Evolutionary conservation across 1,140 invertebrate genomes (phyloP), one percentile per base, ranked within the genome.

Genomic region (Zaprionus davidi): DNA sequence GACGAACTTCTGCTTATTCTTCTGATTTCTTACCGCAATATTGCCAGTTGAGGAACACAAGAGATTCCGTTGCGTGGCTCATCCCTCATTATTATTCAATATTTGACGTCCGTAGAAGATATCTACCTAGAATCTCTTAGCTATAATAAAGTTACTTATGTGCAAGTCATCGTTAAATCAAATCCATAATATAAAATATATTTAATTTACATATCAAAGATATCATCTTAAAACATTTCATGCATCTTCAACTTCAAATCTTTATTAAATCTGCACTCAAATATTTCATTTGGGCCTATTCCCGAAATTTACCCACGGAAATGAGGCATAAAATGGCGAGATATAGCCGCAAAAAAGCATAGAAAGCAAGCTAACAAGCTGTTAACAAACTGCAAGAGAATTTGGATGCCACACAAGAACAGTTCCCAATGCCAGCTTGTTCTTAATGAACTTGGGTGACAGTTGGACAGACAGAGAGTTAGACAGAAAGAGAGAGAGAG

Each of bases 401-500:
- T 58, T 67, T 66, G 65, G 36, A 71, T 41, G 65, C 68, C 72
- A 34, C 31, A 34, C 9, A 34, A 34, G 49, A 79, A 70, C 66
- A 58, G 70, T 44, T 67, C 65, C 5, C 58, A 20, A 17, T 58
- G 28, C 51, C 41, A 41, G 28, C 41, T 55, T 41, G 65, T 57
- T 15, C 79, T 74, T 86, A 87, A 87, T 87, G 84, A 81, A 83
- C 83, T 81, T 72, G 49, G 67, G 56, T 64, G 68, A 78, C 80
- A 86, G 64, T 51, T 58, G 66, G 44, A 51, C 9, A 38, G 56
- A 73, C 24, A 46, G 13, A 24, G 6, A 26, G 34, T 13, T 0
- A 24, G 28, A 55, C 2, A 22, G 46, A 28, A 5, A 22, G 7
- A 13, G 55, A 31, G n/a, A n/a, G 15, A 6, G 55, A 24, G 7